Evolutionary conservation across 2,113 vertebrate genomes (phyloP).

Genomic region (Orientallactaga bullata): DNA sequence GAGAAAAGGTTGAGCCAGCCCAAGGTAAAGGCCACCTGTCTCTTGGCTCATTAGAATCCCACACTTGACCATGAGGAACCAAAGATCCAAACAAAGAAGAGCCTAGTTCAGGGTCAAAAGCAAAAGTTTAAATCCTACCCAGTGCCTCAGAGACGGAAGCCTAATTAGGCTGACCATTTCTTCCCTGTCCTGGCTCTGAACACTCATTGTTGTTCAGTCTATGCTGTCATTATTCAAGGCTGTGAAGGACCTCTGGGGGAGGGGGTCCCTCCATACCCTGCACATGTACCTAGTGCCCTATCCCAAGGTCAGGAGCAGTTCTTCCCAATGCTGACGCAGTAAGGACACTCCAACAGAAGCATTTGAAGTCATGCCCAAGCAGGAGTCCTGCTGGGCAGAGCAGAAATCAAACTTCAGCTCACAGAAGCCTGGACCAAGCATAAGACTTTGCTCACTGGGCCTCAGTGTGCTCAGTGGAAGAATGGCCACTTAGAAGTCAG

Average conservation of each 20-base stretch:
- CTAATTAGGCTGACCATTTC: neutral
- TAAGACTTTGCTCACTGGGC: neutral
- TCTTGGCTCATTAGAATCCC: fast-evolving
- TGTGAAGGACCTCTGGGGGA: too few species aligned
- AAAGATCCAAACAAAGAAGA: neutral
- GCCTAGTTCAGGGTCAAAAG: neutral
- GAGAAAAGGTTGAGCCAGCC: neutral
- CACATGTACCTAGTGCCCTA: neutral
- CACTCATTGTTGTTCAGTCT: neutral
- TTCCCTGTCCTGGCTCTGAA: too few species aligned
- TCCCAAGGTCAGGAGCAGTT: neutral
- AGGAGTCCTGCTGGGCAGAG: neutral
- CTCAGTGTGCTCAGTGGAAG: neutral
- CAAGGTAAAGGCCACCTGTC: neutral
- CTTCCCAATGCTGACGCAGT: neutral
- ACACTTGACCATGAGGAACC: neutral
- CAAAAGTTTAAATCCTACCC: neutral
- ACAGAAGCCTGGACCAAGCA: neutral
- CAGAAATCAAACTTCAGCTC: neutral
- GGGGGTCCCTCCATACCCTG: neutral
- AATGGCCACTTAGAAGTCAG: neutral
- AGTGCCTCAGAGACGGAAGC: fast-evolving
- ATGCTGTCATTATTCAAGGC: neutral
- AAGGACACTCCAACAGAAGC: neutral
- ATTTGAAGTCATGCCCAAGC: neutral